Conservation (phyloP, 1,140 invertebrate genomes). For the Arion vulgaris region DNA sequence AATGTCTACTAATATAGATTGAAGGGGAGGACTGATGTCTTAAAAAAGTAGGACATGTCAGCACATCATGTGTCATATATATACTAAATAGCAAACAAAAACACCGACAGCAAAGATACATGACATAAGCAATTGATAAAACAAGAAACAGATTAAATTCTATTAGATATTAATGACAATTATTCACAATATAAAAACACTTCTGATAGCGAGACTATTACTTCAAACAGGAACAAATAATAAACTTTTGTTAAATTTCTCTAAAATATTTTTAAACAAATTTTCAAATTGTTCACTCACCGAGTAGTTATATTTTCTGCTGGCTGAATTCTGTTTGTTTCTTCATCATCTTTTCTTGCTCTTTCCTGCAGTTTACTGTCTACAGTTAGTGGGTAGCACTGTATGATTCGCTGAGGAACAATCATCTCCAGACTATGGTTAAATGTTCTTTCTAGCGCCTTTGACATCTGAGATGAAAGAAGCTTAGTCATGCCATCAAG, state of each 20-base stretch:
- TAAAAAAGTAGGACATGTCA: too few species aligned
- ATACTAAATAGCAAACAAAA: too few species aligned
- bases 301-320: background rate
- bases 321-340: constrained; percentile 30
- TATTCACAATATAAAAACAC: too few species aligned
- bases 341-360: background rate
- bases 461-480: constrained; percentile 60
- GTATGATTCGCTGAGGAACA: constrained; percentile 53
- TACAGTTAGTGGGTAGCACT: constrained; percentile 57
- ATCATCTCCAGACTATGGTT: constrained; percentile 60
- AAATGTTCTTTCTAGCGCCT: constrained; percentile 60
- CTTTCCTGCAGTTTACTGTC: background rate
- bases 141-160: too few species aligned
- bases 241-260: background rate
- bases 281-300: background rate
- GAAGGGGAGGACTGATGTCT: too few species aligned
- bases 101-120: too few species aligned
- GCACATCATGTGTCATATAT: too few species aligned
- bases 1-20: too few species aligned
- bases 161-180: too few species aligned
- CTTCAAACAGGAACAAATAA: background rate
- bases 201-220: too few species aligned
- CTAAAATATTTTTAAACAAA: background rate
- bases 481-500: constrained; percentile 58
- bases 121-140: too few species aligned